phyloP scores from a whole-genome alignment of 2,888 invertebrate species.

The Amphimallon solstitiale region DNA sequence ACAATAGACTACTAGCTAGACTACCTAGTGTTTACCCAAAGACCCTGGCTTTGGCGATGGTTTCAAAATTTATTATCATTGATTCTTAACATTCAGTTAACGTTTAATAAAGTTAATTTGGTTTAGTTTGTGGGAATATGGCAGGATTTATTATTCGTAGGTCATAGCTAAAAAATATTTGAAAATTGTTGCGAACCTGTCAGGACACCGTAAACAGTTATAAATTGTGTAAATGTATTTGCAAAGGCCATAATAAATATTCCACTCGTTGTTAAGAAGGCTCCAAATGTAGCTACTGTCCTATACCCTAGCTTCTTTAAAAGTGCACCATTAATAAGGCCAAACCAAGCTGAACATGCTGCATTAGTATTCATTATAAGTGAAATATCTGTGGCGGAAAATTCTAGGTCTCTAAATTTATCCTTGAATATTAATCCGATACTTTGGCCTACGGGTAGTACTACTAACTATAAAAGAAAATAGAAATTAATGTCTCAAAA shows the following conservation, averaged over 20 bases:
- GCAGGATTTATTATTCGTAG: no score
- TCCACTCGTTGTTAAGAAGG: conserved; percentile 67
- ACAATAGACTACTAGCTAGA: no score
- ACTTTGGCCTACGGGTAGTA: conserved; percentile 66
- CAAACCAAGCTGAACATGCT: conserved; percentile 74
- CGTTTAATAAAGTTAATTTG: no score
- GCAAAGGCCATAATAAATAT: conserved; percentile 70
- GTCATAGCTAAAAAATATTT: no score
- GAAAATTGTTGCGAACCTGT: no score
- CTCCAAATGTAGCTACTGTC: conserved; percentile 70
- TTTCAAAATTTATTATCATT: no score
- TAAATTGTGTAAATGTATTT: conserved; percentile 67
- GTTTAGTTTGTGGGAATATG: no score
- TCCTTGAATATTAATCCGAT: conserved; percentile 75
- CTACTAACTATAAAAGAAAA: conserved; percentile 9
- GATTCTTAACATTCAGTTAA: no score
- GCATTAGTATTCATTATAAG: conserved; percentile 74
- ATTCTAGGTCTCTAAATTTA: conserved; percentile 67
- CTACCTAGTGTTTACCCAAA: no score
- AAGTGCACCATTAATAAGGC: conserved; percentile 73
- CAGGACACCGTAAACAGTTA: conserved; percentile 74
- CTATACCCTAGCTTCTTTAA: conserved; percentile 72
- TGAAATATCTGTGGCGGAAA: conserved; percentile 71
- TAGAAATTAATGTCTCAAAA: no score
- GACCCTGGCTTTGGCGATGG: no score